Base-by-base conservation (phyloP, 2,113 vertebrate species). In the Paradisaea rubra region DNA sequence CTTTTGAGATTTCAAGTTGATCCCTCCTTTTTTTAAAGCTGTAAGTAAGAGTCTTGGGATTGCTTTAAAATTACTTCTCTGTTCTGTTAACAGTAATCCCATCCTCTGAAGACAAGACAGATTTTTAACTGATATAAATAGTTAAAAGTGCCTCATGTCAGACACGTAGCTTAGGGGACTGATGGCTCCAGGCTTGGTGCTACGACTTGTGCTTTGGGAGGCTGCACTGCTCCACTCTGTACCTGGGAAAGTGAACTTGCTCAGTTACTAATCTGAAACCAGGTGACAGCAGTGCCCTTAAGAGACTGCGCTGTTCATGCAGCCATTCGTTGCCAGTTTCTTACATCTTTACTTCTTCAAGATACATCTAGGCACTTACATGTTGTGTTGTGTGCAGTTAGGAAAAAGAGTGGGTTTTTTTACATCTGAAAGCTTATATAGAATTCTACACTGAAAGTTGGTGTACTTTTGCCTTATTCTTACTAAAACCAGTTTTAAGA, bases 181-280 rank as follows among this genome's bases (percentile, higher is more conserved):
- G 3, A 13, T 59, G 15, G 9, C 59, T 65, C 28, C 24, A 35
- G 70, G 33, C 52, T 50, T 84, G 82, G 39, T 18, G 4, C 50
- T 74, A 4, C 0, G 0, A 23, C 22, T 42, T 1, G 0, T 10
- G 4, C 42, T 65, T 22, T 59, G 63, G 61, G 14, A 71, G 53
- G 49, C 61, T 86, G 59, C 59, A 17, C 47, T 45, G 3, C 21
- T 66, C 28, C 14, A 3, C 14, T 81, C 64, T 45, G 37, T 44
- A 59, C 39, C 60, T 15, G 5, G 61, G 70, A 63, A 71, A 35
- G 39, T 15, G 37, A 57, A 30, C 24, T 35, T 74, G 27, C 53
- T 39, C 64, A 11, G 7, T 35, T 54, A 7, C 21, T 47, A 5
- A 30, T 25, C 30, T 81, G 50, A 87, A 87, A 24, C 35, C 45